Conservation (phyloP, 1,140 invertebrate species). For the Drosophila paulistorum region DNA sequence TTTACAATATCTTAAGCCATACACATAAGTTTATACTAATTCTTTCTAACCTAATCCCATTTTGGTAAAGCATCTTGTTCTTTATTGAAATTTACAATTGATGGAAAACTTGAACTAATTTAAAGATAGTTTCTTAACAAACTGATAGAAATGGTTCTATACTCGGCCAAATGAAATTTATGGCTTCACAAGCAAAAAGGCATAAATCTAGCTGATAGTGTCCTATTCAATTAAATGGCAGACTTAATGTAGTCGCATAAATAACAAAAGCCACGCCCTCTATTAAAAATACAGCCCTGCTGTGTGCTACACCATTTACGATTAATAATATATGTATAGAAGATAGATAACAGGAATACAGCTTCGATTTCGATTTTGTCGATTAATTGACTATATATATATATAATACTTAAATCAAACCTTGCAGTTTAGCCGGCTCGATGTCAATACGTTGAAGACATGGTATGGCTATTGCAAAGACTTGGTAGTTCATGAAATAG, state of each 20-base stretch:
- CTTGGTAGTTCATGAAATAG: too few relatives aligned
- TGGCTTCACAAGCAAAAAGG: not conserved
- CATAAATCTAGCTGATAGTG: too few relatives aligned
- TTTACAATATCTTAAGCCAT: not conserved
- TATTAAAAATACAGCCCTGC: slow-evolving; percentile 38
- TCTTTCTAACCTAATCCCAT: not conserved
- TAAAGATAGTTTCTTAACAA: too few relatives aligned
- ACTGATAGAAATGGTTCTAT: not conserved
- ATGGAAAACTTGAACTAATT: too few relatives aligned
- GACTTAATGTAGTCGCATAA: not conserved
- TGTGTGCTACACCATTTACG: slow-evolving; percentile 28
- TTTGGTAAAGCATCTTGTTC: not conserved
- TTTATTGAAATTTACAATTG: not conserved
- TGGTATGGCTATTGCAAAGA: too few relatives aligned
- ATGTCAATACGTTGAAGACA: too few relatives aligned
- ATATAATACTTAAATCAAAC: too few relatives aligned
- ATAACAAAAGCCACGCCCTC: not conserved
- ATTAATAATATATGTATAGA: slow-evolving; percentile 24
- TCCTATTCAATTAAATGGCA: not conserved
- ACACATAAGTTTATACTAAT: not conserved
- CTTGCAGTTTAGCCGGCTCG: too few relatives aligned
- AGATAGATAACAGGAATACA: slow-evolving; percentile 26
- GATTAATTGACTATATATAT: slow-evolving; percentile 40
- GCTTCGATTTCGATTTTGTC: slow-evolving; percentile 26
- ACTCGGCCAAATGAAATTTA: not conserved